Evolutionary conservation across 2,113 vertebrate species (phyloP).

Genomic region (Gracilinanus agilis): DNA sequence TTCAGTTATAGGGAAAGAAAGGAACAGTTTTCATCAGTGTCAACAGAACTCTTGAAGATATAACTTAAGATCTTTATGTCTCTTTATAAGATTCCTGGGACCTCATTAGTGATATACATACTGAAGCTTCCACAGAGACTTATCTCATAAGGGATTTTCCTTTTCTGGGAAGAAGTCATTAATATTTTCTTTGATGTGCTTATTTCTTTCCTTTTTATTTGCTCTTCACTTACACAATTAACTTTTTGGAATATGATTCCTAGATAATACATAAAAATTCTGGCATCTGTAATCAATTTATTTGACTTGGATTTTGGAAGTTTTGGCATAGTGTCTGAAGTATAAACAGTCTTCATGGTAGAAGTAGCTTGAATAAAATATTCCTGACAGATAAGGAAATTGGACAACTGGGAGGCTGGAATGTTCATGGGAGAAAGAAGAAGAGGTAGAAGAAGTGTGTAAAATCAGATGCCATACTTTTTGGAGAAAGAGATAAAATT

Average conservation of each 20-base stretch:
- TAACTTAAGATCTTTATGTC: neutral
- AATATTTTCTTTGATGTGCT: neutral
- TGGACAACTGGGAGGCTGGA: neutral
- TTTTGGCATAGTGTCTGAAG: neutral
- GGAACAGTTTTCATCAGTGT: neutral
- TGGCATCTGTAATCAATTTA: neutral
- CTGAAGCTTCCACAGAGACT: neutral
- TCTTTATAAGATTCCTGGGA: neutral
- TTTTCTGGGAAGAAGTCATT: neutral
- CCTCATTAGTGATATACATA: neutral
- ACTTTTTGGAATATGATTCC: neutral
- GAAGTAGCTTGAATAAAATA: neutral
- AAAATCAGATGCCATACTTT: neutral
- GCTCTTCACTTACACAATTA: neutral
- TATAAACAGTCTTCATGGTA: neutral
- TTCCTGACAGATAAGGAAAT: neutral
- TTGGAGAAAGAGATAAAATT: neutral
- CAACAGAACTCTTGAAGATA: neutral
- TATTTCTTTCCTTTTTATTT: neutral
- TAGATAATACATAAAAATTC: neutral
- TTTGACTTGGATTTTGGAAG: neutral
- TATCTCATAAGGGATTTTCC: neutral
- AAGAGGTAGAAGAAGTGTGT: neutral
- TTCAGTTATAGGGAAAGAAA: neutral
- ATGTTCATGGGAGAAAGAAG: neutral